Evolutionary conservation across 1,140 invertebrate genomes (phyloP), one percentile per base, ranked within the genome.

Genomic region (Arctopsyche grandis): DNA sequence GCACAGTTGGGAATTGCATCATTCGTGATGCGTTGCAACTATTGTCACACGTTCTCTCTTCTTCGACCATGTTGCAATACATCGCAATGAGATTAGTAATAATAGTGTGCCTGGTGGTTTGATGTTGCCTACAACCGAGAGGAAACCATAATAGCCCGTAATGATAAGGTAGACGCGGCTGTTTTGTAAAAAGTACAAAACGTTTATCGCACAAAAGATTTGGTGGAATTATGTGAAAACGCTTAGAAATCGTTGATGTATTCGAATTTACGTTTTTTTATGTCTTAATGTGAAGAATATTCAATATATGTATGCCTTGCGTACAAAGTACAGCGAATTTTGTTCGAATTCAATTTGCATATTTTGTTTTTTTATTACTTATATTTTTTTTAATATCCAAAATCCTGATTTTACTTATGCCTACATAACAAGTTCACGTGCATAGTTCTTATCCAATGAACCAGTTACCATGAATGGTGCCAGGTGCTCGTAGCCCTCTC

Each of bases 401-500:
- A n/a, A 52, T 52, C 16, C 10, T 52, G 48, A 16, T 52, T 52
- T 52, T 52, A 5, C 12, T 52, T 52, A 1, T 12, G 10, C 12
- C 48, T 16, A 46, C 12, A 46, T 46, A 52, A 52, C 4, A 52
- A 3, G 48, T 52, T 10, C 48, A 52, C 48, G 48, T 16, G 9
- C 26, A 12, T 66, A 66, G 21, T 71, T 52, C 46, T 74, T 46
- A 22, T 56, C 46, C 71, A 74, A 24, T 74, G 71, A 74, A 46
- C 46, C 74, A 63, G 56, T 76, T 74, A 19, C 48, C 70, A 52
- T 19, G 24, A 52, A 74, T 14, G 7, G 43, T 46, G 52, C 74
- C 74, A 76, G 74, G 74, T 76, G 74, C 43, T 29, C 21, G 29
- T 46, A 24, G 21, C 74, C 74, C 74, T 76, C 58, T 76, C 63